These are phyloP conservation scores for Pararge aegeria DNA, from an alignment of 1,140 invertebrate species.

Conservation along the genomic window DNA sequence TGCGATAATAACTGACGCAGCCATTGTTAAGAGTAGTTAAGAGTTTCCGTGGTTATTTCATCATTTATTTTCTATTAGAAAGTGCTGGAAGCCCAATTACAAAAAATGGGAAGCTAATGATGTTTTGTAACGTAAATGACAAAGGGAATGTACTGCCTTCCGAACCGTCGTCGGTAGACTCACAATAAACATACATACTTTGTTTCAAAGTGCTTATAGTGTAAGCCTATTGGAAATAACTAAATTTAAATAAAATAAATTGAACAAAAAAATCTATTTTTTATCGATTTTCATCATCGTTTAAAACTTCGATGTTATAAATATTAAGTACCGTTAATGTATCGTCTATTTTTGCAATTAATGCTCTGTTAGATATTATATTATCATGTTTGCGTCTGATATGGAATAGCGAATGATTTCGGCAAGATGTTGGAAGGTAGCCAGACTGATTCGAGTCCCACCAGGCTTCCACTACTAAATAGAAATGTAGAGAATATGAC, in stretches of 20 bases:
- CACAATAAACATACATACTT: too few species aligned
- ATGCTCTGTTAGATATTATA: too few species aligned
- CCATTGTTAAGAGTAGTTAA: not conserved
- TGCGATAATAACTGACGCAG: not conserved
- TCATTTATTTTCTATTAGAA: not conserved
- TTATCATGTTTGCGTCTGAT: not conserved
- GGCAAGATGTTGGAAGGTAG: not conserved
- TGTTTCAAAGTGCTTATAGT: too few species aligned
- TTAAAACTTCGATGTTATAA: too few species aligned
- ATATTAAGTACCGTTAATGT: too few species aligned
- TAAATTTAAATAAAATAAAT: too few species aligned
- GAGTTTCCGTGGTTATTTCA: not conserved
- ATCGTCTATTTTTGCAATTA: too few species aligned
- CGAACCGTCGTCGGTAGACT: too few species aligned
- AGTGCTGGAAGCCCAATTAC: not conserved
- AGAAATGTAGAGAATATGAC: not conserved
- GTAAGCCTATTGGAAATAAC: too few species aligned
- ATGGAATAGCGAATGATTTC: not conserved
- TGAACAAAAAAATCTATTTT: too few species aligned
- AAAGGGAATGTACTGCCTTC: too few species aligned
- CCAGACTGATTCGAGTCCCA: not conserved
- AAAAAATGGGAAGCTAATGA: not conserved
- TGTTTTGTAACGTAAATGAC: not conserved
- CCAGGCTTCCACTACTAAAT: not conserved
- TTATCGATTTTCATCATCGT: too few species aligned